phyloP scores from a whole-genome alignment of 23 tunicate genomes.

The Diplosoma virens region DNA sequence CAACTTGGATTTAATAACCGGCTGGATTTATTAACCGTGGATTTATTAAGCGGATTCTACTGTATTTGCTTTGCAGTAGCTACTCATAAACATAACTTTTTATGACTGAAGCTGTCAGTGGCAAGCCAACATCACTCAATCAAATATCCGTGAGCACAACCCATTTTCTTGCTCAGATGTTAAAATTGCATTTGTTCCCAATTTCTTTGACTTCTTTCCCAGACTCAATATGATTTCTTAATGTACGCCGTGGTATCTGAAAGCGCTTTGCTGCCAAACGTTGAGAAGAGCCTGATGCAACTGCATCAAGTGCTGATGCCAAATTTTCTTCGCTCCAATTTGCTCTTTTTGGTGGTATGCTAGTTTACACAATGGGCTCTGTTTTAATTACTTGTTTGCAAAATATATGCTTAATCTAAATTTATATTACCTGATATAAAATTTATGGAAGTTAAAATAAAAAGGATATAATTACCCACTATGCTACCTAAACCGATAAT shows the following conservation, averaged over 20 bases:
- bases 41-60: too few species aligned
- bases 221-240: conserved; percentile 26
- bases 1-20: too few species aligned
- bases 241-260: conserved; percentile 20
- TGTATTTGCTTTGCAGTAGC: too few species aligned
- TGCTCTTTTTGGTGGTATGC: conserved; percentile 28
- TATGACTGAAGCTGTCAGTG: background rate
- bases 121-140: conserved; percentile 7
- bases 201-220: background rate
- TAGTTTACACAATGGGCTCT: too few species aligned
- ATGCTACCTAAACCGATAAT: too few species aligned
- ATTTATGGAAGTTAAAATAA: too few species aligned
- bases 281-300: conserved; percentile 9
- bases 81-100: conserved; percentile 31
- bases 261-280: conserved; percentile 18
- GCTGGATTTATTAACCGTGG: too few species aligned
- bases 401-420: too few species aligned
- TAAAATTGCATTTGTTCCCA: conserved; percentile 12
- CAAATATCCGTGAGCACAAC: conserved; percentile 3
- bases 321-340: conserved; percentile 23
- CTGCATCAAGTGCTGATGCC: conserved; percentile 13
- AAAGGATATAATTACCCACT: too few species aligned
- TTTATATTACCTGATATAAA: too few species aligned
- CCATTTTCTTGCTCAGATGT: conserved; percentile 23
- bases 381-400: too few species aligned